Evolutionary conservation across 2,797 vertebrate species (phyloP).

Genomic region (Liparis tanakae): DNA sequence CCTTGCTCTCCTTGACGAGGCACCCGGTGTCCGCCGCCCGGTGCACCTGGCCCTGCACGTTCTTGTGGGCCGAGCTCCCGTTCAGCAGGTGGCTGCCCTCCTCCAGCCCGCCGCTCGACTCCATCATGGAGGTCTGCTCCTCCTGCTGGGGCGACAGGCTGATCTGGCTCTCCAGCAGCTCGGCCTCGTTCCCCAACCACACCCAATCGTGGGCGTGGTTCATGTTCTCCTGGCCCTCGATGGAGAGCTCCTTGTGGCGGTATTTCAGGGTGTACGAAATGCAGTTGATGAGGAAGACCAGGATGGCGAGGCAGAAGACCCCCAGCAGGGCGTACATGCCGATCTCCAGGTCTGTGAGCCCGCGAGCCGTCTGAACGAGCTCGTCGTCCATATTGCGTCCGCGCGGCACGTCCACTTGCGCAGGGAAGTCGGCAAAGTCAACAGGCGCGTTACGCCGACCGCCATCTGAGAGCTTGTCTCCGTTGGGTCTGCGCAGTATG

Average conservation of each 20-base stretch:
- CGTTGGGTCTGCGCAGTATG: slow-evolving; percentile 80
- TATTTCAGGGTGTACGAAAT: slow-evolving; percentile 94
- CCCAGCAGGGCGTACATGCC: slow-evolving; percentile 98
- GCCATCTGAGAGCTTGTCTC: slow-evolving; percentile 82
- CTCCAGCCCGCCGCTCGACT: slow-evolving; percentile 84
- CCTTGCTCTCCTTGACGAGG: slow-evolving; percentile 82
- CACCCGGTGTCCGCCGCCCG: slow-evolving; percentile 74
- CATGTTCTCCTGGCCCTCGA: slow-evolving; percentile 89
- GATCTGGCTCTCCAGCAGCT: slow-evolving; percentile 88
- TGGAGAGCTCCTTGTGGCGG: slow-evolving; percentile 92
- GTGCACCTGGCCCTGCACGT: slow-evolving; percentile 84
- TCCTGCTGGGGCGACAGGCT: slow-evolving; percentile 85
- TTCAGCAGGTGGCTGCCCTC: slow-evolving; percentile 89
- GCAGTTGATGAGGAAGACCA: slow-evolving; percentile 97
- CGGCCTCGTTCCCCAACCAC: slow-evolving; percentile 93
- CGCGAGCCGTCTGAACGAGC: slow-evolving; percentile 83
- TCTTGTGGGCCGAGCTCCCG: slow-evolving; percentile 84
- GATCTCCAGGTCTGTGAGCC: slow-evolving; percentile 94
- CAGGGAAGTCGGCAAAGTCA: slow-evolving; percentile 93
- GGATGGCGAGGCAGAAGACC: slow-evolving; percentile 96
- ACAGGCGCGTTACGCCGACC: slow-evolving; percentile 86
- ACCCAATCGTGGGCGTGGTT: slow-evolving; percentile 98
- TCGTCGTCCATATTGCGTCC: slow-evolving; percentile 84
- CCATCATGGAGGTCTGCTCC: slow-evolving; percentile 88
- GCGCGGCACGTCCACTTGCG: slow-evolving; percentile 88